Base-by-base conservation (phyloP, 1,140 invertebrate species). In the Solenopsis invicta region DNA sequence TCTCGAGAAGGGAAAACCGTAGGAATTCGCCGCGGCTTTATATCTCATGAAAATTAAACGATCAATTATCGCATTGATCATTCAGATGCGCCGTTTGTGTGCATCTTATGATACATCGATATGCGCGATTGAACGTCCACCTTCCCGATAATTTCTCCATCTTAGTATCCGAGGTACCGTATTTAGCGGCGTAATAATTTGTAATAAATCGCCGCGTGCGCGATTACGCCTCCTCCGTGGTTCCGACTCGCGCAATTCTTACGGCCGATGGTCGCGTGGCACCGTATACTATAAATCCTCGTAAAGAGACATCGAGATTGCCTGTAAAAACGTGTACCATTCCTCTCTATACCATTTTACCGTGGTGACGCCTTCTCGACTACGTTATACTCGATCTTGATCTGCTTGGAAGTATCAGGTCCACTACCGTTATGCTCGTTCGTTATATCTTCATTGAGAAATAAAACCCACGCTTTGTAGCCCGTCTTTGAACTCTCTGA, bases 391-490 rank as follows among this genome's bases (percentile, higher is more conserved):
- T 24, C n/a, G 50, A 59, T 81, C 59, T 87, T 56, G 52, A 66
- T 85, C 48, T 52, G 16, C 66, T 52, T 37, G 64, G 29, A 72
- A 86, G 78, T 37, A 45, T 54, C 75, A 29, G 34, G 21, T 85
- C 50, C 29, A 37, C 50, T 29, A 82, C 54, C 85, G 88, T 90
- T 84, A 86, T 69, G 18, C 29, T 69, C 61, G 48, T 89, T 85
- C 67, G 56, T 89, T 89, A 75, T 41, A 29, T 76, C 80, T 88
- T 90, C 45, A 85, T 90, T 64, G 24, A 62, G 59, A 52, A 86
- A 87, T 87, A 89, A 90, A 90, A 48, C 2, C 41, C 10, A 48
- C 24, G 12, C 64, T 81, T 81, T 81, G 21, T 41, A 8, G 29
- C 21, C 34, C 13, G 21, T 50, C 45, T 45, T 45, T 37, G 24